Percentiles rank a stretch among this genome's conserved stretches.
Conservation (phyloP, 2,797 vertebrate species). For the Garrulus glandarius region DNA sequence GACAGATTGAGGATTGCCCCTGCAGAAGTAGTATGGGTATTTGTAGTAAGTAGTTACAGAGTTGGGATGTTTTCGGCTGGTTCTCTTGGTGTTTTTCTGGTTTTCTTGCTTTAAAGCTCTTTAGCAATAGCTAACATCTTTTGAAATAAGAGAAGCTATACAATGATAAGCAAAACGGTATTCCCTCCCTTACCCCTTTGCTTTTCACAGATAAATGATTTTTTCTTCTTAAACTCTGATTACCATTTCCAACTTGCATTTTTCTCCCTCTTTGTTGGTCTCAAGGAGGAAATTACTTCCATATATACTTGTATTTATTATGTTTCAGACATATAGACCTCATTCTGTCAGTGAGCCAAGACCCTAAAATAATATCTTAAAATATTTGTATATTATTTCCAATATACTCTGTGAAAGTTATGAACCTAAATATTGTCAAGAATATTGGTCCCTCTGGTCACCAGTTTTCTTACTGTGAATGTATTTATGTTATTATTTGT, state of each 20-base stretch:
- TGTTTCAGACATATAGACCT: not conserved
- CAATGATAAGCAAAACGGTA: not conserved
- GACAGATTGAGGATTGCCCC: accelerated
- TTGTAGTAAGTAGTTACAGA: not conserved
- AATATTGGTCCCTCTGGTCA: not conserved
- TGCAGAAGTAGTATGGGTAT: not conserved
- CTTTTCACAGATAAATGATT: not conserved
- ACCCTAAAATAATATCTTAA: not conserved
- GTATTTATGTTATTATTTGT: not conserved
- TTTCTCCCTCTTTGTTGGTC: not conserved
- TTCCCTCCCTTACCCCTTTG: not conserved
- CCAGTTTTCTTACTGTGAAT: not conserved
- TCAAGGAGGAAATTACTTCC: not conserved
- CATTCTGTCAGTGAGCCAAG: not conserved
- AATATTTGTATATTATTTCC: not conserved
- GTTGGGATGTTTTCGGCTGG: not conserved
- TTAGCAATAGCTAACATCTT: not conserved
- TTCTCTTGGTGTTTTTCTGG: not conserved
- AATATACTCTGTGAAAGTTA: not conserved
- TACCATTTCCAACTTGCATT: not conserved
- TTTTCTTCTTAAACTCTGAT: not conserved
- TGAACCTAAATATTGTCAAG: not conserved
- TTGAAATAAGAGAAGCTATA: not conserved
- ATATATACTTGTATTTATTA: not conserved
- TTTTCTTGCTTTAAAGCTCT: not conserved